Conservation (phyloP, 2,888 invertebrate genomes). For the Tryphoninae sp. region DNA sequence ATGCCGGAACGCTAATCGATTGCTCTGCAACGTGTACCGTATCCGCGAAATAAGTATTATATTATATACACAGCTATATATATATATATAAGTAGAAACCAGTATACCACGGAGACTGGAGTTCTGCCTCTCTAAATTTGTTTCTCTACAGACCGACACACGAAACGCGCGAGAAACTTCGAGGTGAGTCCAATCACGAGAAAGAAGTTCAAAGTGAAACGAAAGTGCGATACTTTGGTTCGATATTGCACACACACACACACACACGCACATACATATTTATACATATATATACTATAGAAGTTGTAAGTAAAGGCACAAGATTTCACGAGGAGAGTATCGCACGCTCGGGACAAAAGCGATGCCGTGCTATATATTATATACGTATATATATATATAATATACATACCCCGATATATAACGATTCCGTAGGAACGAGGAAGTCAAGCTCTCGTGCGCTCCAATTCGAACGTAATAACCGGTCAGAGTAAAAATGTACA, state of each 20-base stretch:
- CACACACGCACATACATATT: no score
- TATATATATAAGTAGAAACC: constrained; percentile 35
- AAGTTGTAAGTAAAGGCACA: constrained; percentile 1
- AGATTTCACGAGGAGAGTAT: constrained; percentile 52
- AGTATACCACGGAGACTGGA: constrained; percentile 20
- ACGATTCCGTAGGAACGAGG: constrained; percentile 58
- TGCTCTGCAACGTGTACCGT: constrained; percentile 53
- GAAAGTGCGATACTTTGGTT: constrained; percentile 50
- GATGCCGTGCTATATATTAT: constrained; percentile 20
- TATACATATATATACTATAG: not conserved
- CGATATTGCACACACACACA: not conserved
- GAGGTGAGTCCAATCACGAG: constrained; percentile 45
- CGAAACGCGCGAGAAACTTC: not conserved
- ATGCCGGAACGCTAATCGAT: constrained; percentile 68
- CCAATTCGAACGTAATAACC: constrained; percentile 70
- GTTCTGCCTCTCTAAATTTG: constrained; percentile 58
- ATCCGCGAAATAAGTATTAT: constrained; percentile 44
- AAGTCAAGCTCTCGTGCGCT: constrained; percentile 63
- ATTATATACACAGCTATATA: constrained; percentile 36
- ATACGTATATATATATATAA: constrained; percentile 9
- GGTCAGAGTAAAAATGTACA: constrained; percentile 61
- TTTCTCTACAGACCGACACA: constrained; percentile 33
- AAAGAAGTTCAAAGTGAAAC: constrained; percentile 62
- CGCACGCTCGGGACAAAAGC: constrained; percentile 38
- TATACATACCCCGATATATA: constrained; percentile 5